Percentiles rank a stretch among this genome's conserved stretches.
These are phyloP conservation scores for Norana najaformis DNA, from an alignment of 2,888 invertebrate genomes.

Conservation along the genomic window DNA sequence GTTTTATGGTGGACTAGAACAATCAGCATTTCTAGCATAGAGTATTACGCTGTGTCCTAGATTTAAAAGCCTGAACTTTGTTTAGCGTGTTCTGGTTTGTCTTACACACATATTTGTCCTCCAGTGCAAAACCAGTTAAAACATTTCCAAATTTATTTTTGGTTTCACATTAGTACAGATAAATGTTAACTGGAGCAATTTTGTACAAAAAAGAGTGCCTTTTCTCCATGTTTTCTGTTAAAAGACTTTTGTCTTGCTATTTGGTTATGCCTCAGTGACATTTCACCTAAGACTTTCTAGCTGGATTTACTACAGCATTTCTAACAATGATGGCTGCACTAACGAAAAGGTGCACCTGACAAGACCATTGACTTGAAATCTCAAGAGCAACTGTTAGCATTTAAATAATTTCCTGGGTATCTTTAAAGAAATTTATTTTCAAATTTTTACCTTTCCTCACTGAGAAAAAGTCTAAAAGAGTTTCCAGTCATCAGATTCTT, in stretches of 20 bases:
- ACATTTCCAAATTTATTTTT: neutral
- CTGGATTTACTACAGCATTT: neutral
- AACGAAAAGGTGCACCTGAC: neutral
- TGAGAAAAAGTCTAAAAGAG: conserved; percentile 35
- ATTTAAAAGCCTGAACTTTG: too few species aligned
- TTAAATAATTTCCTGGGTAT: neutral
- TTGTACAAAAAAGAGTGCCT: too few species aligned
- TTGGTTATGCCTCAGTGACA: neutral
- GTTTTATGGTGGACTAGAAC: neutral
- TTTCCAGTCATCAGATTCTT: conserved; percentile 40
- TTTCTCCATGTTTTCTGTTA: too few species aligned
- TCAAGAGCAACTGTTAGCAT: neutral
- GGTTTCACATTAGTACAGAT: too few species aligned
- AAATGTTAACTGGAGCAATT: too few species aligned
- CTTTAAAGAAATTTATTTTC: neutral
- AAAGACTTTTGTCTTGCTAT: too few species aligned
- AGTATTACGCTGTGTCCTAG: too few species aligned
- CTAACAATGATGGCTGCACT: neutral
- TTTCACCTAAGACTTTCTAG: too few species aligned
- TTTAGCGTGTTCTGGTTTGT: too few species aligned
- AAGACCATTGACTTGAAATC: neutral
- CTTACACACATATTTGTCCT: neutral
- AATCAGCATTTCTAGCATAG: neutral
- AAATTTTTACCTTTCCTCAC: neutral
- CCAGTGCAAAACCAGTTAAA: neutral